Base-by-base conservation (phyloP, 1,140 invertebrate species). In the Saccostrea cuccullata region DNA sequence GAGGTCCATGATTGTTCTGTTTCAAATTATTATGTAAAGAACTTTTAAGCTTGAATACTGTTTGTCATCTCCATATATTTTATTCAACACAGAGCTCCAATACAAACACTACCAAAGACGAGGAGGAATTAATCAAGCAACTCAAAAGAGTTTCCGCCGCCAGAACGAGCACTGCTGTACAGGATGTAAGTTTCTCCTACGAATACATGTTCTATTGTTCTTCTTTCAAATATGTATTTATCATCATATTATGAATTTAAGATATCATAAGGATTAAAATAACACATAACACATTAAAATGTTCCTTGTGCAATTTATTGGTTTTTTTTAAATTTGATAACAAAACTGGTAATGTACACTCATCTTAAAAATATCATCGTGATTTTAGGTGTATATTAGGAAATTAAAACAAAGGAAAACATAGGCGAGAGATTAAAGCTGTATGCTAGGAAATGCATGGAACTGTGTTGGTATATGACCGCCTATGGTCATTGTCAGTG, bases 391-490 rank as follows among this genome's bases (percentile, higher is more conserved):
- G 58, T 64, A 64, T 64, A 2, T 64, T 20, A 64, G 58, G n/a
- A 36, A 77, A 77, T 77, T 26, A 26, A 26, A 36, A 17, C 12
- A 77, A 26, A 77, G 70, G 13, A 26, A 36, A 77, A 26, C 26
- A 30, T 36, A 30, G 23, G 26, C 9, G 70, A 36, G 13, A 64
- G 58, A 30, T 82, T 23, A 15, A 77, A 77, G 30, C 30, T 11
- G 12, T 77, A 30, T 17, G 70, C 26, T 12, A 36, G 4, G 36
- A 86, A 86, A 26, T 89, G 88, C 13, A 47, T 89, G n/a, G 64
- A 89, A 12, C 20, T 89, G 6, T 86, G 88, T 55, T 89, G 88
- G 88, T 70, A 55, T 17, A 89, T 89, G 88, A 77, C 88, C 88
- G 13, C 55, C 85, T 2, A 26, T 89, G 56, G 55, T 30, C 9